Evolutionary conservation across 2,888 invertebrate genomes (phyloP).

Genomic region (Andrena trimmerana): DNA sequence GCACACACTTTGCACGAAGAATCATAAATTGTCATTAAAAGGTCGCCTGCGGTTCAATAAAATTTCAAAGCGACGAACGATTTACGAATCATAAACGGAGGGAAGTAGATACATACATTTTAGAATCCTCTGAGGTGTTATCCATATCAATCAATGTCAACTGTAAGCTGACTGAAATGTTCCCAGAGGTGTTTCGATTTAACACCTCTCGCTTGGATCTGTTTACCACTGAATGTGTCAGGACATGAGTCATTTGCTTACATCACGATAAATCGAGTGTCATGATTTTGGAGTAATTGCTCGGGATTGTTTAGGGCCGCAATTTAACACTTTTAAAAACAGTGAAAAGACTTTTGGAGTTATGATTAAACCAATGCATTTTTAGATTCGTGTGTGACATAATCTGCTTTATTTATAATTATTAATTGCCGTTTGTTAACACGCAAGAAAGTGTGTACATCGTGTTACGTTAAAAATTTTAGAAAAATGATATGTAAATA

Average conservation of each 20-base stretch:
- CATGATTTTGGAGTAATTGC: neutral
- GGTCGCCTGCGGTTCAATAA: neutral
- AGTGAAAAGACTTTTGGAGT: too few relatives aligned
- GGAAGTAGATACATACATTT: neutral
- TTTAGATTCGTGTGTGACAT: too few relatives aligned
- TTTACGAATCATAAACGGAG: neutral
- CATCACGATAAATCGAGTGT: neutral
- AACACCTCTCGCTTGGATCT: slow-evolving; percentile 6
- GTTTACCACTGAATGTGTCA: neutral
- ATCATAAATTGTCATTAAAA: neutral
- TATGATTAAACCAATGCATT: too few relatives aligned
- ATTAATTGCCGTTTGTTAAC: too few relatives aligned
- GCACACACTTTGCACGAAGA: neutral
- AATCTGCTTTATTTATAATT: too few relatives aligned
- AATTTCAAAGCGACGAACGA: neutral
- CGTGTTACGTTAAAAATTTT: too few relatives aligned
- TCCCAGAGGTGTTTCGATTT: neutral
- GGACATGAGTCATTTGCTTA: neutral
- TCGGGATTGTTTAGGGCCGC: neutral
- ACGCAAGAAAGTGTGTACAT: too few relatives aligned
- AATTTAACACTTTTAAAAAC: neutral
- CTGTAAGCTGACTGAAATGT: neutral
- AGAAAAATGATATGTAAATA: too few relatives aligned
- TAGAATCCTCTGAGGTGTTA: neutral
- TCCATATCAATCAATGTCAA: slow-evolving; percentile 15